Conservation (phyloP, 2,888 invertebrate genomes). For the Tuta absoluta region DNA sequence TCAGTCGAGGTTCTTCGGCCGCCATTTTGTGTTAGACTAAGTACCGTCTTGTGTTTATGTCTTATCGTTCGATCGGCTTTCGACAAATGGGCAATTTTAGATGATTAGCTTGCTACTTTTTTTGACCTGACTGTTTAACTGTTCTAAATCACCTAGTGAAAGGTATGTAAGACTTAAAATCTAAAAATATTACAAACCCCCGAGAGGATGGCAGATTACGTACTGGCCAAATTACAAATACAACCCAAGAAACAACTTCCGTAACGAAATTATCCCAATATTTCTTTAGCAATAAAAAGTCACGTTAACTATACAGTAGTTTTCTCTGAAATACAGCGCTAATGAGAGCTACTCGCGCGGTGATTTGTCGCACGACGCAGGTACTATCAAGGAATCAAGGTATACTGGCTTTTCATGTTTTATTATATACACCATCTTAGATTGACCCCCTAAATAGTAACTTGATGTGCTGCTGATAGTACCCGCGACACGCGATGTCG, state of each 20-base stretch:
- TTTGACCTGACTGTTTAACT: slow-evolving; percentile 1
- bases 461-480: slow-evolving; percentile 38
- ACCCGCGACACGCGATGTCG: slow-evolving; percentile 40
- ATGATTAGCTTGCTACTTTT: slow-evolving; percentile 15
- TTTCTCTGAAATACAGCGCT: slow-evolving; percentile 59
- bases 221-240: not conserved
- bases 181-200: not conserved
- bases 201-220: not conserved
- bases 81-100: slow-evolving; percentile 16
- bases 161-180: not conserved
- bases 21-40: slow-evolving; percentile 18
- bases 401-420: no score
- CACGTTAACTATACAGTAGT: slow-evolving; percentile 37
- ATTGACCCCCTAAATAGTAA: no score
- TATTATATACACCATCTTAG: no score
- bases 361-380: slow-evolving; percentile 65
- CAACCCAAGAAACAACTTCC: slow-evolving; percentile 6
- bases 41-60: not conserved
- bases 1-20: slow-evolving; percentile 13
- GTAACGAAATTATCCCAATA: not conserved
- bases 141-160: not conserved
- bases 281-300: slow-evolving; percentile 35
- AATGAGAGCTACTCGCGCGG: slow-evolving; percentile 62
- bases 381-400: no score
- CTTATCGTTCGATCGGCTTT: slow-evolving; percentile 7